phyloP scores from a whole-genome alignment of 2,113 vertebrate species.

The Sus scrofa region T2T-Sscrofa CM000819.6:78138501-78139000 shows the following conservation, averaged over 20 bases:
- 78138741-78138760: conserved; percentile 4
- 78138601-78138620: not conserved
- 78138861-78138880: conserved; percentile 22
- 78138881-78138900: conserved; percentile 1
- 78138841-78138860: not conserved
- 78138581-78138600: not conserved
- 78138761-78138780: not conserved
- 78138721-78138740: not conserved
- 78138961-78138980: not conserved
- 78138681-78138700: not conserved
- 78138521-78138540: not conserved
- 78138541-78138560: not conserved
- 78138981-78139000: not conserved
- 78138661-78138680: conserved; percentile 45
- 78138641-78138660: not conserved
- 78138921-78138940: conserved; percentile 3
- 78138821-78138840: not conserved
- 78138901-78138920: not conserved
- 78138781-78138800: conserved; percentile 40
- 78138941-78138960: conserved; percentile 23
- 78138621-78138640: conserved; percentile 39
- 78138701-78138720: not conserved
- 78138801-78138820: conserved; percentile 39
- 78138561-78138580: not conserved
- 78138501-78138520: conserved; percentile 42